A percentile compares a stretch with the other conserved stretches of the same genome.
phyloP scores from a whole-genome alignment of 2,797 vertebrate genomes.

The Rhynchonycteris naso region DNA sequence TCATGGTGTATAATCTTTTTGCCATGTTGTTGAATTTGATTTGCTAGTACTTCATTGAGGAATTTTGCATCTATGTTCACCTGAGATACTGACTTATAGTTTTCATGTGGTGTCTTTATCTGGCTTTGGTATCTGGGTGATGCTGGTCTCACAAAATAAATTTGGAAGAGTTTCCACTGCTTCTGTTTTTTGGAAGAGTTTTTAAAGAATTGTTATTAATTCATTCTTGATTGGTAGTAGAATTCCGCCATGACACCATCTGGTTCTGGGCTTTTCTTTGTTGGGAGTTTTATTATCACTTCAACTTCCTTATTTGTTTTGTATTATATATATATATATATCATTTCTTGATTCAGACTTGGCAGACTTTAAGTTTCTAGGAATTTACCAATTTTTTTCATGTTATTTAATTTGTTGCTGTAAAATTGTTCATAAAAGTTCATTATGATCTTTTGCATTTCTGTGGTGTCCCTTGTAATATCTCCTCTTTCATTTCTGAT shows the following conservation, averaged over 20 bases:
- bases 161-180: not conserved
- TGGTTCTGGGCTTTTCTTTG: not conserved
- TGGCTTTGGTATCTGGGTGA: not conserved
- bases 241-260: not conserved
- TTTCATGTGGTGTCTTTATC: not conserved
- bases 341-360: not conserved
- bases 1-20: not conserved
- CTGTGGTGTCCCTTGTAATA: not conserved
- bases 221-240: not conserved
- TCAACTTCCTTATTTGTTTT: not conserved
- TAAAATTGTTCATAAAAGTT: not conserved
- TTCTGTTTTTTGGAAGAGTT: not conserved
- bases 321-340: too few species aligned
- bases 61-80: too few species aligned
- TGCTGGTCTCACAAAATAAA: too few species aligned
- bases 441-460: not conserved
- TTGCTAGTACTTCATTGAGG: not conserved
- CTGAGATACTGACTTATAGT: not conserved
- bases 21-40: not conserved
- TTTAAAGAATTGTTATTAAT: not conserved
- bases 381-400: not conserved
- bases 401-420: not conserved
- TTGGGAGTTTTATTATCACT: not conserved
- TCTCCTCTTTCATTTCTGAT: not conserved
- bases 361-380: not conserved